phyloP scores from a whole-genome alignment of 2,888 invertebrate species.

The Amblyteles armatorius region DNA sequence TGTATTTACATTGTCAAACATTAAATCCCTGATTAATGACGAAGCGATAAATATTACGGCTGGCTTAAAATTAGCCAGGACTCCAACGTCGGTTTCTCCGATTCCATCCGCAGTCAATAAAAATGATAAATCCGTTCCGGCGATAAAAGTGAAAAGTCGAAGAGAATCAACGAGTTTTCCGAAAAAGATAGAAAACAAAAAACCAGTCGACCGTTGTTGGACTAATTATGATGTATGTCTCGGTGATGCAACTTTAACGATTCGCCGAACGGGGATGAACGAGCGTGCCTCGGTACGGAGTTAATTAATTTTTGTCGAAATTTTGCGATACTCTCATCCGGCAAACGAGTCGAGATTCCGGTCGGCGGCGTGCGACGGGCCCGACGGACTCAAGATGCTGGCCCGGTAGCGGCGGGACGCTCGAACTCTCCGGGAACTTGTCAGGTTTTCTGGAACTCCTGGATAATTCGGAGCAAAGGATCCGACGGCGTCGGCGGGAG shows the following conservation, averaged over 20 bases:
- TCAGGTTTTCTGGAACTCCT: conserved; percentile 55
- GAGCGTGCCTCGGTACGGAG: conserved; percentile 6
- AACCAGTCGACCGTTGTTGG: background rate
- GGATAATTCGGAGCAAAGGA: conserved; percentile 51
- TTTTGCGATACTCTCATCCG: conserved; percentile 18
- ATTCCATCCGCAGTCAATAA: conserved; percentile 44
- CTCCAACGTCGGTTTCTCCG: conserved; percentile 31
- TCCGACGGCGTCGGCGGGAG: conserved; percentile 26
- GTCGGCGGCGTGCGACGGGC: conserved; percentile 16
- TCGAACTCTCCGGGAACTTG: conserved; percentile 43
- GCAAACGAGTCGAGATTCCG: conserved; percentile 61
- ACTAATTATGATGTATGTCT: conserved; percentile 53
- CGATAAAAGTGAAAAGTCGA: conserved; percentile 39
- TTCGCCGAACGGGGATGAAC: conserved; percentile 38
- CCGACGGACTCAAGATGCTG: conserved; percentile 44
- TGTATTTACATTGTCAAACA: conserved; percentile 73
- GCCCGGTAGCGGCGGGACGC: conserved; percentile 27
- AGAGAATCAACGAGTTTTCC: background rate
- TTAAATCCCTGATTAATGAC: conserved; percentile 71
- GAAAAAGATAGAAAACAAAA: background rate
- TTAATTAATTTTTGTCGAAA: conserved; percentile 44
- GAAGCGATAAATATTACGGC: conserved; percentile 65
- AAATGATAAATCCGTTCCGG: background rate
- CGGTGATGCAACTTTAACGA: conserved; percentile 26
- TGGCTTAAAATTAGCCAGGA: conserved; percentile 43